Evolutionary conservation across 2,888 invertebrate species (phyloP), one percentile per base, ranked within the genome.

Genomic region (Philhelius pedissequus): DNA sequence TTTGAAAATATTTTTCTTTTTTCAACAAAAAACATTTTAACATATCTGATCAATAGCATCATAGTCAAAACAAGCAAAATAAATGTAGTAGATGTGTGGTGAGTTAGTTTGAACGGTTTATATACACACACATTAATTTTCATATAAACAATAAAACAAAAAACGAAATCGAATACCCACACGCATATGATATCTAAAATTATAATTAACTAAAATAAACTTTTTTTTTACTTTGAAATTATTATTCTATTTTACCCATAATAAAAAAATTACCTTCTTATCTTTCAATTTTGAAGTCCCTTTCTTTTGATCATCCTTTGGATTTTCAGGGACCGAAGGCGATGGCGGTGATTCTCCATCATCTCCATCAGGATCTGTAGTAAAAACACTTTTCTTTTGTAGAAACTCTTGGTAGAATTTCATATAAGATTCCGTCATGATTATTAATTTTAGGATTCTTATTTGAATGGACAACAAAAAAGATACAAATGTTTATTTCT

Each of bases 381-480:
- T 4, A 6, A 54, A 0, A 11, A 58, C 30, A 40, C 25, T 82
- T 56, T 88, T 88, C 62, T 86, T 87, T 66, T 88, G 88, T 1
- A 88, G 84, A 40, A 88, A 88, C 35, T 88, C 88, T 48, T 88
- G 86, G 73, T 87, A 88, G 18, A 88, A 78, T 68, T 88, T 88
- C 38, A 88, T 86, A 52, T 88, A 88, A 30, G 88, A 87, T 71
- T 87, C 87, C 73, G 83, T 75, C 83, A 84, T 81, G 20, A 20
- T 60, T 38, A 48, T 15, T 18, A 15, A 68, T 43, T 66, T 60
- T 74, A 2, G n/a, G 25, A 25, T 20, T 45, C 13, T 9, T 35
- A 38, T 38, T 64, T 50, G 3, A 2, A 27, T 25, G 9, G 38
- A 66, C 38, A 52, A 40, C 11, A 22, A 38, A 38, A 9, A 48